phyloP scores from a whole-genome alignment of 2,888 invertebrate genomes.

The Nycteola revayana region DNA sequence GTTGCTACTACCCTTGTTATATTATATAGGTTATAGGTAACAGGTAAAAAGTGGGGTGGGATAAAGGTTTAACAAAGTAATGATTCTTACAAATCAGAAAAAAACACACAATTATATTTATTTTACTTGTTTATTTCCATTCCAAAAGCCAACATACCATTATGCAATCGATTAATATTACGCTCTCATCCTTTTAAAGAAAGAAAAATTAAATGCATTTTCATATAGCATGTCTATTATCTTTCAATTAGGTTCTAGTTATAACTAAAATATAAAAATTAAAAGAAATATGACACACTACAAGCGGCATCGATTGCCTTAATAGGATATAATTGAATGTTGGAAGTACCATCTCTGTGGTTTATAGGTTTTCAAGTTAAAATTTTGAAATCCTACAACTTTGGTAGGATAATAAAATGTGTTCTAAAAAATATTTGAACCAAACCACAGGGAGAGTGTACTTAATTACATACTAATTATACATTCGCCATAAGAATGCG shows the following conservation, averaged over 20 bases:
- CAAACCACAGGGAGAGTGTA: slow-evolving; percentile 58
- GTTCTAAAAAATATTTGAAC: slow-evolving; percentile 20
- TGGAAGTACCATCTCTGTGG: slow-evolving; percentile 53
- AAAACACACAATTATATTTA: slow-evolving; percentile 22
- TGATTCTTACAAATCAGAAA: slow-evolving; percentile 14
- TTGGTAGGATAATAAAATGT: slow-evolving; percentile 20
- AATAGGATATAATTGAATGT: slow-evolving; percentile 48
- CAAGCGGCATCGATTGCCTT: slow-evolving; percentile 52
- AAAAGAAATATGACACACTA: slow-evolving; percentile 79
- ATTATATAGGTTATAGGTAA: no score
- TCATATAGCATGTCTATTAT: slow-evolving; percentile 63
- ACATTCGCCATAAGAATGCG: slow-evolving; percentile 45
- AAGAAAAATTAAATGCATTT: slow-evolving; percentile 70
- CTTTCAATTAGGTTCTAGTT: slow-evolving; percentile 56
- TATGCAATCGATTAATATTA: slow-evolving; percentile 58
- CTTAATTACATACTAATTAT: slow-evolving; percentile 35
- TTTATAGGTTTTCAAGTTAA: slow-evolving; percentile 26
- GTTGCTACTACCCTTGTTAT: no score
- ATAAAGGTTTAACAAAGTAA: no score
- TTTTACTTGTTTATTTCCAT: slow-evolving; percentile 67
- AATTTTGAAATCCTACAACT: slow-evolving; percentile 24
- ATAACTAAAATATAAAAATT: slow-evolving; percentile 58
- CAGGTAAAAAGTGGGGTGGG: no score
- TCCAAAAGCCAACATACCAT: slow-evolving; percentile 76
- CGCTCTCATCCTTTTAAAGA: slow-evolving; percentile 48